Evolutionary conservation across 2,797 vertebrate species (phyloP).

Genomic region (Falco naumanni): DNA sequence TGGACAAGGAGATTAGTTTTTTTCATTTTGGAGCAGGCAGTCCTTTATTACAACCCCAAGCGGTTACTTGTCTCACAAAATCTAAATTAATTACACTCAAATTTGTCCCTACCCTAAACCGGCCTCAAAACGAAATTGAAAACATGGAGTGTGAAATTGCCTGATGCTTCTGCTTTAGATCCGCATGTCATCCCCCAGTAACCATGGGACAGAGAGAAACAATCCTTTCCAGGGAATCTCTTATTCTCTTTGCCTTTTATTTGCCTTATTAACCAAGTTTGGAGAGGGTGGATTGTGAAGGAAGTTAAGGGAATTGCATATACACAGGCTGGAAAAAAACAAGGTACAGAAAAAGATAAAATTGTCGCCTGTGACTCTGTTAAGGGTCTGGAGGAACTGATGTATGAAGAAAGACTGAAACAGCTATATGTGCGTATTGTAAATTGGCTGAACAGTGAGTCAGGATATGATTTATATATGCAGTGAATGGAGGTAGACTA

Average conservation of each 20-base stretch:
- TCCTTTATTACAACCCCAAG: conserved; percentile 64
- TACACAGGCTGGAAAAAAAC: neutral
- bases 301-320: conserved; percentile 24
- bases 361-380: neutral
- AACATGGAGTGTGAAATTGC: conserved; percentile 62
- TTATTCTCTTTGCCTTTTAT: conserved; percentile 41
- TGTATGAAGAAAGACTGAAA: neutral
- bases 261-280: conserved; percentile 46
- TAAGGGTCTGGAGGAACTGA: neutral
- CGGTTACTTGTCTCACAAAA: conserved; percentile 58
- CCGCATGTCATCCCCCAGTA: neutral
- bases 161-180: conserved; percentile 14
- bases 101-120: conserved; percentile 60
- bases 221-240: conserved; percentile 43
- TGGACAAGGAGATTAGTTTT: conserved; percentile 47
- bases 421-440: neutral
- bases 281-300: conserved; percentile 16
- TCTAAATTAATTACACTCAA: conserved; percentile 71
- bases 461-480: neutral
- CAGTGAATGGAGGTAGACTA: neutral
- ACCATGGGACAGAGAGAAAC: conserved; percentile 5
- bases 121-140: conserved; percentile 65
- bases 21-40: conserved; percentile 47
- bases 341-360: neutral
- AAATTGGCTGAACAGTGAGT: neutral